Evolutionary conservation across 2,888 invertebrate species (phyloP).

Genomic region (Andrena marginata): DNA sequence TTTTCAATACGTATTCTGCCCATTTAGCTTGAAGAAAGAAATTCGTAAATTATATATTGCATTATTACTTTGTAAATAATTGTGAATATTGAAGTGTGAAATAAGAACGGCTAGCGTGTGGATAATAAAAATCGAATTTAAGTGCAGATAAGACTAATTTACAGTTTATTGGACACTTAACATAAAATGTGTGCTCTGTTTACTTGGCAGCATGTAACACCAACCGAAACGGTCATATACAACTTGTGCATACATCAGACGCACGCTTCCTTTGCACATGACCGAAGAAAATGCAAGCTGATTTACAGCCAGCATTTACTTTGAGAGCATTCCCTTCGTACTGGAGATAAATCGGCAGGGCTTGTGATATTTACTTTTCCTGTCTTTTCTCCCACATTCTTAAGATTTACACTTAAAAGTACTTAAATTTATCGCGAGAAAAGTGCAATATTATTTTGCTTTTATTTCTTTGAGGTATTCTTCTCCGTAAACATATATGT

Average conservation of each 20-base stretch:
- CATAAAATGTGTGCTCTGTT: constrained; percentile 42
- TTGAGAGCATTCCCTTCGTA: constrained; percentile 66
- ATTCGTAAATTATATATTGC: too few species aligned
- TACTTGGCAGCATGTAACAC: constrained; percentile 21
- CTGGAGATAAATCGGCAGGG: constrained; percentile 71
- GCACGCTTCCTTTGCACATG: constrained; percentile 62
- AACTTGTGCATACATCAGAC: constrained; percentile 61
- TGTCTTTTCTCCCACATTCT: constrained; percentile 43
- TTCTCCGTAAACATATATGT: too few species aligned
- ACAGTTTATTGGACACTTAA: constrained; percentile 3
- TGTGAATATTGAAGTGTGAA: neutral
- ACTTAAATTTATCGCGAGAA: constrained; percentile 46
- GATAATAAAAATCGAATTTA: neutral
- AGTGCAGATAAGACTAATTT: neutral
- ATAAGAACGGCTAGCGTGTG: neutral
- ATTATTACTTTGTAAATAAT: too few species aligned
- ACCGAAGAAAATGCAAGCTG: constrained; percentile 70
- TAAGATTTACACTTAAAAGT: constrained; percentile 53
- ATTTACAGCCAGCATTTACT: constrained; percentile 75
- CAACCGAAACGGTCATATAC: constrained; percentile 39
- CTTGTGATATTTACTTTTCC: constrained; percentile 54
- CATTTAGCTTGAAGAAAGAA: too few species aligned
- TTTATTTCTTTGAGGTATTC: too few species aligned
- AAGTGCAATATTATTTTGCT: neutral
- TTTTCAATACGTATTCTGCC: too few species aligned